Base-by-base conservation (phyloP, 35 echinoderm and acorn worm species). In the Ptychodera flava region DNA sequence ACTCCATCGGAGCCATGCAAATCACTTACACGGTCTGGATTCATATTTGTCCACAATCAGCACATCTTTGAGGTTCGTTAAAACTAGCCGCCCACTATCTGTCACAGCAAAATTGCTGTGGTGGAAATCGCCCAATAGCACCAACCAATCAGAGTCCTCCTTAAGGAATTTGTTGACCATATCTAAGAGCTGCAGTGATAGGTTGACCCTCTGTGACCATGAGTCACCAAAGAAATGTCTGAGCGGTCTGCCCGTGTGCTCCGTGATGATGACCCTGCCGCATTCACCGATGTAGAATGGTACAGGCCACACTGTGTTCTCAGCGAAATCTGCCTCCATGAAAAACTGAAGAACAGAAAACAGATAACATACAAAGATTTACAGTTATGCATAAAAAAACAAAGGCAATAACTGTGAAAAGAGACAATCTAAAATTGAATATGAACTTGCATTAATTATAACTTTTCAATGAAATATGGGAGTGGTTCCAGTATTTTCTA, bases 101-200 rank as follows among this genome's bases (percentile, higher is more conserved):
- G 91, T 89, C 76, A 92, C 82, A 0, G 52, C 91, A 84, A 92
- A 89, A 77, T 92, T 92, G 14, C 88, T 87, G 33, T 89, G 89
- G 22, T 30, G 31, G 31, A 92, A 89, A 37, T 92, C 87, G 30
- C 34, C 36, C 31, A 92, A 78, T 15, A 92, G 28, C 27, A 92
- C 77, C 82, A 92, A 79, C 91, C 91, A 92, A 78, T 92, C 87
- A 37, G 81, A 52, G 78, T 87, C 85, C 27, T 86, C 88, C 15
- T 83, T 36, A 29, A 85, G 82, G 82, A 92, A 92, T 38, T 92
- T 87, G 14, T 92, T 76, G 33, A 92, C 79, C 91, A 92, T 88
- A 81, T 89, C 34, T 29, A 92, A 78, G 76, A 92, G 75, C 83
- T 92, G 88, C 28, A 84, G n/a, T 29, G 91, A 35, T 22, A 92